Evolutionary conservation across 1,140 invertebrate genomes (phyloP).

Genomic region (Drosophila oshimai): DNA sequence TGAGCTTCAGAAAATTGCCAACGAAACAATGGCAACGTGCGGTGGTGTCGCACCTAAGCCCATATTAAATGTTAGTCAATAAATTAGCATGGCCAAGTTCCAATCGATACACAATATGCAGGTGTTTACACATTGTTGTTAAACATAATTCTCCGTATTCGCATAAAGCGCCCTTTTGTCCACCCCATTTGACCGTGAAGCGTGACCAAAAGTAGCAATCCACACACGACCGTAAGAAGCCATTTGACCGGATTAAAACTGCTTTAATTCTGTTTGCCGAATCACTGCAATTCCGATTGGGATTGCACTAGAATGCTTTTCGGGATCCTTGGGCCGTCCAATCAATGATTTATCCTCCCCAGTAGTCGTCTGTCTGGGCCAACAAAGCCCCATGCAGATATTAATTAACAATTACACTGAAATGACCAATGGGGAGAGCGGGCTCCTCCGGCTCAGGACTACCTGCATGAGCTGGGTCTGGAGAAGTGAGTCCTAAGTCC

Average conservation of each 20-base stretch:
- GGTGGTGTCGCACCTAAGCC: background rate
- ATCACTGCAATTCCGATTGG: background rate
- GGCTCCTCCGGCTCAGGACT: background rate
- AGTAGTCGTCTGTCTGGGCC: constrained; percentile 6
- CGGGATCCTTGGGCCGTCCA: background rate
- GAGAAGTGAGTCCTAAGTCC: background rate
- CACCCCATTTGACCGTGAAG: constrained; percentile 25
- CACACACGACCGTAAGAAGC: constrained; percentile 9
- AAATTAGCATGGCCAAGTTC: constrained; percentile 48
- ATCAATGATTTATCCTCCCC: constrained; percentile 12
- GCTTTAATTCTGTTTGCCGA: constrained; percentile 31
- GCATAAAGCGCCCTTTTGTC: constrained; percentile 21
- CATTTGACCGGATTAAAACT: constrained; percentile 28
- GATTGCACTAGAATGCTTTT: constrained; percentile 32
- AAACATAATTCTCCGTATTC: constrained; percentile 5
- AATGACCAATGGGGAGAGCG: constrained; percentile 48
- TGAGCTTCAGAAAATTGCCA: constrained; percentile 21
- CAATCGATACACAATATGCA: constrained; percentile 40
- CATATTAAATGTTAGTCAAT: constrained; percentile 39
- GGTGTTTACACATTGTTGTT: constrained; percentile 34
- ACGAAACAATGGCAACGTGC: background rate
- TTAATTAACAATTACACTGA: constrained; percentile 79
- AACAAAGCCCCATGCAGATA: constrained; percentile 65
- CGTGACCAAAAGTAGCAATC: constrained; percentile 20
- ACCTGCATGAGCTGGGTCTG: background rate